phyloP scores from a whole-genome alignment of 2,797 vertebrate genomes.

The Peromyscus aztecus region DNA sequence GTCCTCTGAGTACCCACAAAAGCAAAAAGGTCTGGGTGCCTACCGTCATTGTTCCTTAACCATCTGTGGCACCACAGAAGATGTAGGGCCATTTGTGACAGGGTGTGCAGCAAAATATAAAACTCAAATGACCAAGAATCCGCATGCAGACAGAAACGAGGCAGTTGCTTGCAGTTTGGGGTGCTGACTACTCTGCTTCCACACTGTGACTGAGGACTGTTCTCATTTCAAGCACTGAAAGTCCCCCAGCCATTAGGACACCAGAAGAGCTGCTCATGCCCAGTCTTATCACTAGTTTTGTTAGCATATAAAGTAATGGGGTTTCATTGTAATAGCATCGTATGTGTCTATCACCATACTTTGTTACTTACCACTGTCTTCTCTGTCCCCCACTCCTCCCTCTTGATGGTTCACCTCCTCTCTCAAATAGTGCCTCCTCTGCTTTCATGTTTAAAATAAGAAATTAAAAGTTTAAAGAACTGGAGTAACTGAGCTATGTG shows the following conservation, averaged over 20 bases:
- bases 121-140: neutral
- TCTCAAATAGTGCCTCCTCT: neutral
- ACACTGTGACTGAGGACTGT: fast-evolving
- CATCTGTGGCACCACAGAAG: neutral
- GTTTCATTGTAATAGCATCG: neutral
- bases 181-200: neutral
- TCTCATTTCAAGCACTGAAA: neutral
- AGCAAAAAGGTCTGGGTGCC: neutral
- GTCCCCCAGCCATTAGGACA: neutral
- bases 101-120: neutral
- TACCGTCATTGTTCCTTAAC: neutral
- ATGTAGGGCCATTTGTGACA: neutral
- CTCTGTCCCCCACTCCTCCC: neutral
- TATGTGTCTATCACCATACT: neutral
- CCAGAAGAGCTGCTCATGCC: neutral
- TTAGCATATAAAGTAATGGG: neutral
- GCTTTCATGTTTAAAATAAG: neutral
- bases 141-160: neutral
- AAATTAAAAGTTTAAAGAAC: neutral
- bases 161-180: neutral
- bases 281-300: neutral
- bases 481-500: neutral
- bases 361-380: neutral
- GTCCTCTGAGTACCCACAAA: neutral
- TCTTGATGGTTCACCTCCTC: neutral